Evolutionary conservation across 30 jellyfish, hydroid and myxozoan species (phyloP), one percentile per base, ranked within the genome.

Genomic region (Catostylus mosaicus): DNA sequence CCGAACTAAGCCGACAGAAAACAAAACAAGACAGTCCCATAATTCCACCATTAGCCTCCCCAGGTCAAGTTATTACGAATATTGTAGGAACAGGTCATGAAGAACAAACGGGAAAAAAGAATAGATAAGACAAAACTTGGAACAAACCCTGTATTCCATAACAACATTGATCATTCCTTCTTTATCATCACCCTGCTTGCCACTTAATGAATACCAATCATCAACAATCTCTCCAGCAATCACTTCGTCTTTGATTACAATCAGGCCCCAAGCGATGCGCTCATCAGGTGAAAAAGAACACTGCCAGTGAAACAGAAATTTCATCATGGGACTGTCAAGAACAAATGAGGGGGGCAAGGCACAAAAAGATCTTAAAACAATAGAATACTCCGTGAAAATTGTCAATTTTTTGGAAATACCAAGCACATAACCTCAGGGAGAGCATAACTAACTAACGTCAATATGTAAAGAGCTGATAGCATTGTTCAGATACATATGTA

Each of bases 101-200:
- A 43, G 16, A 16, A 16, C 54, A 43, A 43, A 43, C 31, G n/a
- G 77, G 40, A 37, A 16, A 43, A 26, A 30, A 12, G 18, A 57
- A 26, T 33, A n/a, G 3, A 20, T 78, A 5, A 57, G 18, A 81
- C n/a, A 1, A 78, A 23, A 1, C 4, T 33, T 23, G 0, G 19
- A 64, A 64, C 97, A 43, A 30, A 90, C 97, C 80, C 77, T 78
- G 83, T 90, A 85, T 31, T 90, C 94, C 45, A 90, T 9, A 19
- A 78, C 63, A 31, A 90, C 61, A 51, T 90, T 74, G 67, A 90
- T 75, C 92, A 90, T 79, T 23, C 97, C 97, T 75, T 90, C 97
- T 37, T 90, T 90, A 40, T 79, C 97, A n/a, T 78, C 96, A 26
- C 97, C 97, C 57, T 90, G 97, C 34, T 90, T 90, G 1, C 97